Percentiles rank a stretch among this genome's conserved stretches.
Evolutionary conservation across 2,797 vertebrate genomes (phyloP).

Genomic region (Sebastes cheni): DNA sequence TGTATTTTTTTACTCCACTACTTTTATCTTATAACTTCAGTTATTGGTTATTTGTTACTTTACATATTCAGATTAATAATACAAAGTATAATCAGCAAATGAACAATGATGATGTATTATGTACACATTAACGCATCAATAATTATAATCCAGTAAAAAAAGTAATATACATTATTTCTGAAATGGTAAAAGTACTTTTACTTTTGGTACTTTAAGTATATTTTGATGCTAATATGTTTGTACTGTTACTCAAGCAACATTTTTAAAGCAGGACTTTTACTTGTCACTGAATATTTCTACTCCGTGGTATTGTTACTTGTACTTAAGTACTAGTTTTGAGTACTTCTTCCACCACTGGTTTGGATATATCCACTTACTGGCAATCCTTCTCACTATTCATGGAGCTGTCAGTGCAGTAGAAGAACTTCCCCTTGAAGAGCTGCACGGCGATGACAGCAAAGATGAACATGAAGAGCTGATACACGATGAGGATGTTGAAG

Average conservation of each 20-base stretch:
- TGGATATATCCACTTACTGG: slow-evolving; percentile 85
- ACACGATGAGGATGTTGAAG: slow-evolving; percentile 99
- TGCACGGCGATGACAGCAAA: slow-evolving; percentile 98
- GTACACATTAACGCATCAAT: too few species aligned
- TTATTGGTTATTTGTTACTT: too few species aligned
- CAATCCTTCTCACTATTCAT: slow-evolving; percentile 97
- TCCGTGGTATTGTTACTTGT: not conserved
- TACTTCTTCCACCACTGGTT: not conserved
- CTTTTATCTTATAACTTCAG: too few species aligned
- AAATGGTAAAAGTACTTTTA: not conserved
- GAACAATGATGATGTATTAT: too few species aligned
- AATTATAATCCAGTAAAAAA: not conserved
- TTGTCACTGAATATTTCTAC: not conserved
- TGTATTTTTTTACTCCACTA: too few species aligned
- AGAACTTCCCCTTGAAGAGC: slow-evolving; percentile 98
- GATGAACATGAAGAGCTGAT: slow-evolving; percentile 99
- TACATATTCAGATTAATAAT: too few species aligned
- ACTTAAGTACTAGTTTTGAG: not conserved
- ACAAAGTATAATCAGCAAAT: too few species aligned
- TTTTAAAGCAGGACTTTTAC: not conserved
- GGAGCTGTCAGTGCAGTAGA: slow-evolving; percentile 97
- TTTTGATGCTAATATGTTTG: not conserved
- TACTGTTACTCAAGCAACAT: not conserved
- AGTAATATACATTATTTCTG: not conserved
- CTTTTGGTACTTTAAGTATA: not conserved